A percentile compares a stretch with the other conserved stretches of the same genome.
Evolutionary conservation across 2,888 invertebrate species (phyloP).

Genomic region (Sipha maydis): DNA sequence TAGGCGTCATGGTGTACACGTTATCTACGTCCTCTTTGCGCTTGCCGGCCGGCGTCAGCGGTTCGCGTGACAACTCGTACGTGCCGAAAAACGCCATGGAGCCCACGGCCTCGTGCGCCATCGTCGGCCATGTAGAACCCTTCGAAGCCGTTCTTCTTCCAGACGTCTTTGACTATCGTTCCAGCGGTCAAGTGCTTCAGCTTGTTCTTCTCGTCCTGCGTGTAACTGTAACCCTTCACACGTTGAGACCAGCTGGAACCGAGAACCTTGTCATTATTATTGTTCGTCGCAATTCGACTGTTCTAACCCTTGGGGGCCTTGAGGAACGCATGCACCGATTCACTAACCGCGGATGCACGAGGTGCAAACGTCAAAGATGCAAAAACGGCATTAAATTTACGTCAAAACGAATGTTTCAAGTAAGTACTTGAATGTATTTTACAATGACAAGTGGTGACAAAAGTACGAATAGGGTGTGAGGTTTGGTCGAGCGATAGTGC

Average conservation of each 20-base stretch:
- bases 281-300: too few species aligned
- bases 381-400: not conserved
- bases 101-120: conserved; percentile 89
- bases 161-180: conserved; percentile 3
- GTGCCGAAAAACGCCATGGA: conserved; percentile 99
- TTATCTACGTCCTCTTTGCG: conserved; percentile 65
- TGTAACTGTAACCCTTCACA: conserved; percentile 73
- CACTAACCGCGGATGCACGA: not conserved
- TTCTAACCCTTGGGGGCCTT: too few species aligned
- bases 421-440: too few species aligned
- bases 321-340: too few species aligned
- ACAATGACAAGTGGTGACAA: not conserved
- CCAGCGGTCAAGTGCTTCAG: conserved; percentile 76
- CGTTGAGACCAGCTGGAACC: conserved; percentile 82
- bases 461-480: not conserved
- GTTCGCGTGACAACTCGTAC: conserved; percentile 78
- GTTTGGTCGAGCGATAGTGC: not conserved
- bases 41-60: conserved; percentile 70
- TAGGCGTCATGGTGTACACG: conserved; percentile 66
- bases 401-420: too few species aligned
- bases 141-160: conserved; percentile 73
- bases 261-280: too few species aligned
- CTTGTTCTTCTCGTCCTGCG: not conserved
- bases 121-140: conserved; percentile 73
- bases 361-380: not conserved